A percentile compares a stretch with the other conserved stretches of the same genome.
phyloP scores from a whole-genome alignment of 2,113 vertebrate species.

The Istiophorus platypterus region DNA sequence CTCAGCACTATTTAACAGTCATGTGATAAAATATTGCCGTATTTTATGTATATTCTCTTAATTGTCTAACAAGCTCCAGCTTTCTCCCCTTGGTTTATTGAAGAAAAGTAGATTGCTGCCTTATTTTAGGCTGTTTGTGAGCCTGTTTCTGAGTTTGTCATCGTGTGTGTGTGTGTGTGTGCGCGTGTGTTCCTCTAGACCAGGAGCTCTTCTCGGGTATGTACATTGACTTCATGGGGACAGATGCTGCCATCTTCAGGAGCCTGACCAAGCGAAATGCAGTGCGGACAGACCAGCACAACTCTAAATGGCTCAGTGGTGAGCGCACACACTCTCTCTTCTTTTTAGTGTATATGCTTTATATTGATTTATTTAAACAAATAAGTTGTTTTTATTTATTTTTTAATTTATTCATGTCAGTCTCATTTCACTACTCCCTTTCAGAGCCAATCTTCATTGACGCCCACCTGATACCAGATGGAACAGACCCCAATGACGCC shows the following conservation, averaged over 20 bases:
- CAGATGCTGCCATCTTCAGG: slow-evolving; percentile 96
- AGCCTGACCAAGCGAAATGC: slow-evolving; percentile 95
- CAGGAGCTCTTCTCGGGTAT: slow-evolving; percentile 98
- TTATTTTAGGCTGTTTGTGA: neutral
- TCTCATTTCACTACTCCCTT: neutral
- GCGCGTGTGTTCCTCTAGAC: slow-evolving; percentile 80
- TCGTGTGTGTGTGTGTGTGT: slow-evolving; percentile 7
- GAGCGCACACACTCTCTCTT: slow-evolving; percentile 53
- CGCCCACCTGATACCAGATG: slow-evolving; percentile 95
- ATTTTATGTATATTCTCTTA: neutral
- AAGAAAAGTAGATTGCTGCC: too few relatives aligned
- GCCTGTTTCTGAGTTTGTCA: neutral
- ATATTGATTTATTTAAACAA: neutral
- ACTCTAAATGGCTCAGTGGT: slow-evolving; percentile 99
- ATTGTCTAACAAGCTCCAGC: neutral
- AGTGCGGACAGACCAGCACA: slow-evolving; percentile 97
- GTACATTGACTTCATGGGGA: slow-evolving; percentile 99
- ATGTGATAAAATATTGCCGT: neutral
- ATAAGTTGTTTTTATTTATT: neutral
- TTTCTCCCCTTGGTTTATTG: neutral
- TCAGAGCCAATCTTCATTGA: slow-evolving; percentile 96
- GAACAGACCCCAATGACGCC: slow-evolving; percentile 94
- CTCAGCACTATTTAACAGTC: neutral
- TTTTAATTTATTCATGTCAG: neutral
- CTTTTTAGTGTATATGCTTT: neutral